phyloP scores from a whole-genome alignment of 23 tunicate species.

The Ascidia mentula region DNA sequence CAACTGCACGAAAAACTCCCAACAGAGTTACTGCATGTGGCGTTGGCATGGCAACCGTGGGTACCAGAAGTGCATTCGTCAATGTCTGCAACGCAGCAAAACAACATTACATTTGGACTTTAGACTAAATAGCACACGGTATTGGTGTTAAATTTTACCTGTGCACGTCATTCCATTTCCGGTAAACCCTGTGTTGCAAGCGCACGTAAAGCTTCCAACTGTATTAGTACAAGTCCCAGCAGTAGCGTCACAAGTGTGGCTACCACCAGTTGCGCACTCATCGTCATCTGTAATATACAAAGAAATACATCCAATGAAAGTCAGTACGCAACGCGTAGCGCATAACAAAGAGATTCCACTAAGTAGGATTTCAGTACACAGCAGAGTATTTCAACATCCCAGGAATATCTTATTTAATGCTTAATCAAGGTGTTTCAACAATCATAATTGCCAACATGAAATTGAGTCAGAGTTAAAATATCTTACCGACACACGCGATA shows the following conservation, averaged over 20 bases:
- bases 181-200: not conserved
- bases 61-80: conserved; percentile 1
- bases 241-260: not conserved
- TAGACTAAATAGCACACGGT: too few relatives aligned
- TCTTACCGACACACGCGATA: conserved; percentile 17
- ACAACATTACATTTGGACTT: too few relatives aligned
- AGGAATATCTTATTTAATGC: too few relatives aligned
- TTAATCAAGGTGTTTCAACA: too few relatives aligned
- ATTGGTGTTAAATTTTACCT: too few relatives aligned
- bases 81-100: not conserved
- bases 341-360: too few relatives aligned
- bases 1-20: not conserved
- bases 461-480: too few relatives aligned
- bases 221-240: not conserved
- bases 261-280: not conserved
- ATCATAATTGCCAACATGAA: too few relatives aligned
- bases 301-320: too few relatives aligned
- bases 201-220: not conserved
- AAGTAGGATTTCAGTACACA: too few relatives aligned
- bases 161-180: not conserved
- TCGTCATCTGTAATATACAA: not conserved
- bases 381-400: too few relatives aligned
- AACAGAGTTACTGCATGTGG: not conserved
- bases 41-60: not conserved
- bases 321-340: too few relatives aligned